Percentiles rank a stretch among this genome's conserved stretches.
phyloP scores from a whole-genome alignment of 2,888 invertebrate species.

The Leptopilina drosophilae region DNA sequence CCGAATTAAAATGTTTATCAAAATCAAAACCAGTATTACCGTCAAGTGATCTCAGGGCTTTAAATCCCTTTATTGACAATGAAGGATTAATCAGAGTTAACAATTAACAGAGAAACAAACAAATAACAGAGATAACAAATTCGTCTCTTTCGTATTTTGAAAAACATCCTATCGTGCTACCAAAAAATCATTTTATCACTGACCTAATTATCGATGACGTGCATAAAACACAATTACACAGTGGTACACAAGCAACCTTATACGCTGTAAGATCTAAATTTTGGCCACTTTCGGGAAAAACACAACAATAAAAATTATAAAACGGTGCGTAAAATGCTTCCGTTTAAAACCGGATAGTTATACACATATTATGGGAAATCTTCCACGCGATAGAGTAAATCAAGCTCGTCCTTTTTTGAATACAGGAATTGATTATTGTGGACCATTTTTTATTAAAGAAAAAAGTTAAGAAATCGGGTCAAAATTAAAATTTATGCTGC shows the following conservation, averaged over 20 bases:
- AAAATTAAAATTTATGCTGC: conserved; percentile 36
- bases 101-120: too few relatives aligned
- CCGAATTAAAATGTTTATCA: conserved; percentile 30
- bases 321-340: too few relatives aligned
- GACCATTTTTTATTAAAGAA: too few relatives aligned
- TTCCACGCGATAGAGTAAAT: background rate
- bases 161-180: too few relatives aligned
- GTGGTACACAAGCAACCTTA: too few relatives aligned
- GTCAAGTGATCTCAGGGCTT: background rate
- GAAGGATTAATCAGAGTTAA: conserved; percentile 36
- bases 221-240: too few relatives aligned
- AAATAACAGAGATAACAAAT: background rate
- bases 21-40: background rate
- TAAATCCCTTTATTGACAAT: conserved; percentile 45
- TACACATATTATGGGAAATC: background rate
- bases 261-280: too few relatives aligned
- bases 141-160: too few relatives aligned
- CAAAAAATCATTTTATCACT: too few relatives aligned
- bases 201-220: too few relatives aligned
- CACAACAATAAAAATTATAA: background rate
- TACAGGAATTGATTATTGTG: background rate
- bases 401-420: background rate
- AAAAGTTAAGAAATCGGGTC: too few relatives aligned
- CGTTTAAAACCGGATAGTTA: background rate
- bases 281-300: background rate